Evolutionary conservation across 2,888 invertebrate genomes (phyloP).

Genomic region (Exephanes ischioxanthus): DNA sequence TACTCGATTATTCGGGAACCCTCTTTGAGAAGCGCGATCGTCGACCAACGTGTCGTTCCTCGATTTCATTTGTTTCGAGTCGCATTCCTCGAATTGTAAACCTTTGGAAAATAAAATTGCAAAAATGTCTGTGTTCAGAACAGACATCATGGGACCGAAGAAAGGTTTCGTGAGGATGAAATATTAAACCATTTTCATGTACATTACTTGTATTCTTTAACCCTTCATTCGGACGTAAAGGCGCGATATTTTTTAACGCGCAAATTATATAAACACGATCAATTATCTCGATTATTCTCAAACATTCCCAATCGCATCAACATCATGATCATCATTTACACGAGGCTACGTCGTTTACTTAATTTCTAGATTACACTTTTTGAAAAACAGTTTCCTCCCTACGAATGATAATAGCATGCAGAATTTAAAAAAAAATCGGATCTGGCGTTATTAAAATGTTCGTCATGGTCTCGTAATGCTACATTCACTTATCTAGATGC

Average conservation of each 20-base stretch:
- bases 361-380: constrained; percentile 40
- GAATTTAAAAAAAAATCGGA: not conserved
- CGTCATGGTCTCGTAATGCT: constrained; percentile 50
- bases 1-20: constrained; percentile 23
- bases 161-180: not conserved
- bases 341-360: constrained; percentile 38
- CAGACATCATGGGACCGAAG: not conserved
- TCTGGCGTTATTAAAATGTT: constrained; percentile 29
- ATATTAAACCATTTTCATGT: constrained; percentile 14
- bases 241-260: constrained; percentile 24
- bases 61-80: not conserved
- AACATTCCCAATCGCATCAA: constrained; percentile 48
- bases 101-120: not conserved
- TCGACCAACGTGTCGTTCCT: not conserved
- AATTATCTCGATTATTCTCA: constrained; percentile 22
- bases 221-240: constrained; percentile 24
- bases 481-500: constrained; percentile 62
- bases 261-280: constrained; percentile 34
- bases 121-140: not conserved
- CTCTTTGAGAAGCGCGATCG: not conserved
- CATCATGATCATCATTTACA: constrained; percentile 51
- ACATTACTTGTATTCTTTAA: constrained; percentile 60
- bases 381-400: constrained; percentile 22
- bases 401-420: constrained; percentile 50
- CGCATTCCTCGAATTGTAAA: not conserved